Conservation (phyloP, 1,140 invertebrate species). For the Leptestheria dahalacensis region DNA sequence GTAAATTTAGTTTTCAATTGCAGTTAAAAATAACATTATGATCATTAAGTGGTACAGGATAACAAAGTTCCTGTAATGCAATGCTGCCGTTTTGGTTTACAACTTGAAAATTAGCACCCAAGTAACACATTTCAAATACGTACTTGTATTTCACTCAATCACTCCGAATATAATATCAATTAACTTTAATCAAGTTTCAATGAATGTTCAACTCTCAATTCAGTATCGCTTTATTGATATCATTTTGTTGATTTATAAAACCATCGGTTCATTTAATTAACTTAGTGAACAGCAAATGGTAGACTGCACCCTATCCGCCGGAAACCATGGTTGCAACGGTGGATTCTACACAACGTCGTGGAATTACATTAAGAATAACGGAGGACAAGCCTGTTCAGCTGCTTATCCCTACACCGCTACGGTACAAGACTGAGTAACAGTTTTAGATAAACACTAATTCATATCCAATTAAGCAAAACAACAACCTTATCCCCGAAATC, state of each 20-base stretch:
- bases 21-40: not conserved
- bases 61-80: not conserved
- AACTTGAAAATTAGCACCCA: not conserved
- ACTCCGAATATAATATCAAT: not conserved
- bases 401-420: constrained; percentile 15
- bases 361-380: constrained; percentile 9
- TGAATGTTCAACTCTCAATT: not conserved
- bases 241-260: not conserved
- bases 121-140: too few relatives aligned
- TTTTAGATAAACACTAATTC: not conserved
- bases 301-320: constrained; percentile 9
- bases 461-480: not conserved
- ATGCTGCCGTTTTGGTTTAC: not conserved
- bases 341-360: constrained; percentile 1
- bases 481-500: too few relatives aligned
- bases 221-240: not conserved
- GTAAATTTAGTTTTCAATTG: not conserved
- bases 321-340: constrained; percentile 3
- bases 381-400: constrained; percentile 17
- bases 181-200: not conserved
- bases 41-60: not conserved
- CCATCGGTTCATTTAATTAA: not conserved
- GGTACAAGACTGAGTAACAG: not conserved
- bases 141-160: too few relatives aligned
- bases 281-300: constrained; percentile 16